phyloP scores from a whole-genome alignment of 1,140 invertebrate species.

The Drosophila virilis region DNA sequence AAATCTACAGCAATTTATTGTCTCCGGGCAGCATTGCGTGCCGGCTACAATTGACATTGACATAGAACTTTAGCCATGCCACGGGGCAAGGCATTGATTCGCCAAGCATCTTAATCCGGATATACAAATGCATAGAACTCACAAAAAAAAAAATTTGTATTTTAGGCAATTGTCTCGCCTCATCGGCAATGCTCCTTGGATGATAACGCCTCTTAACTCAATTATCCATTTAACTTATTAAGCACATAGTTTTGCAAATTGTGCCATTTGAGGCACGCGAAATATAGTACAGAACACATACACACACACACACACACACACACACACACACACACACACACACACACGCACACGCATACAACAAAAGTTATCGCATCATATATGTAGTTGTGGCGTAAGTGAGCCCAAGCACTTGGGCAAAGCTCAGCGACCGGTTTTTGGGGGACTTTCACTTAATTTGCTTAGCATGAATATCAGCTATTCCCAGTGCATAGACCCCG shows the following conservation, averaged over 20 bases:
- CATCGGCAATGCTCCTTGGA: conserved; percentile 28
- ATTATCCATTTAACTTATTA: conserved; percentile 81
- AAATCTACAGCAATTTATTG: conserved; percentile 52
- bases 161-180: conserved; percentile 36
- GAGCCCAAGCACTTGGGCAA: conserved; percentile 13
- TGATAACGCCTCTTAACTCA: conserved; percentile 73
- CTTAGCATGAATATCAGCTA: conserved; percentile 47
- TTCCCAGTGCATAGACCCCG: conserved; percentile 3
- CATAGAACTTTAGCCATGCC: conserved; percentile 62
- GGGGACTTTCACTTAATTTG: conserved; percentile 48
- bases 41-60: conserved; percentile 62
- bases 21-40: conserved; percentile 52
- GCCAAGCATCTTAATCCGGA: conserved; percentile 60
- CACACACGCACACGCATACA: conserved; percentile 10
- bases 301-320: conserved; percentile 3
- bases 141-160: neutral
- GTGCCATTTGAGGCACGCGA: conserved; percentile 64
- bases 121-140: conserved; percentile 24
- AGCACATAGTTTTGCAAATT: conserved; percentile 72
- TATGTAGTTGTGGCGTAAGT: conserved; percentile 54
- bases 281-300: conserved; percentile 33
- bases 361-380: conserved; percentile 59
- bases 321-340: neutral
- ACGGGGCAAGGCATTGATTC: conserved; percentile 24
- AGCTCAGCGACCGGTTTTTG: conserved; percentile 33